A percentile compares a stretch with the other conserved stretches of the same genome.
Evolutionary conservation across 1,140 invertebrate species (phyloP).

Genomic region (Neomicropteryx cornuta): DNA sequence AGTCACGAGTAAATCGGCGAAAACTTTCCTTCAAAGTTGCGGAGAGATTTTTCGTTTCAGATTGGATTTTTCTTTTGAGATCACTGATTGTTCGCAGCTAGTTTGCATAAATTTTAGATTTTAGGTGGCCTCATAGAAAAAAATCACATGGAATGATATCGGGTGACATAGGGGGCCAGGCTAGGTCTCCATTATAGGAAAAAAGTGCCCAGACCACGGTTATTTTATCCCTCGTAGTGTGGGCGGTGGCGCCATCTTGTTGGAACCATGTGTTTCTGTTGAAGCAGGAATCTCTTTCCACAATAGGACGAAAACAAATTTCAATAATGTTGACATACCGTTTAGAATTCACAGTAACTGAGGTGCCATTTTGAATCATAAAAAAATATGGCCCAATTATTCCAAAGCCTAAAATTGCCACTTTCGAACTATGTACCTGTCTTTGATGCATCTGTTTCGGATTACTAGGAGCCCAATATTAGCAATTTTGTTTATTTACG

Average conservation of each 20-base stretch:
- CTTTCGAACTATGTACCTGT: slow-evolving; percentile 20
- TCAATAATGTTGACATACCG: slow-evolving; percentile 11
- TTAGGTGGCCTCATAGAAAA: slow-evolving; percentile 26
- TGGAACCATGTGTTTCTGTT: slow-evolving; percentile 21
- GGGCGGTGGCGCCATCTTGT: slow-evolving; percentile 29
- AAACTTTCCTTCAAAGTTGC: no score
- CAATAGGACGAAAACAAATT: slow-evolving; percentile 10
- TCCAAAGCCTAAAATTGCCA: slow-evolving; percentile 15
- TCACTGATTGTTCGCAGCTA: slow-evolving; percentile 1
- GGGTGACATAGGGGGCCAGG: slow-evolving; percentile 28
- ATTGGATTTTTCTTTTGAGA: no score
- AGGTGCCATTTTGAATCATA: slow-evolving; percentile 10
- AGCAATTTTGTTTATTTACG: slow-evolving; percentile 23
- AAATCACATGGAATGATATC: slow-evolving; percentile 25
- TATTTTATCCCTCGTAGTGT: slow-evolving; percentile 19
- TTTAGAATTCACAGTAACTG: slow-evolving; percentile 9
- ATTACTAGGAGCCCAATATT: slow-evolving; percentile 18
- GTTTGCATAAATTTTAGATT: slow-evolving; percentile 17
- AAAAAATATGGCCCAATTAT: slow-evolving; percentile 18
- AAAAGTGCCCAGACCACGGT: slow-evolving; percentile 18
- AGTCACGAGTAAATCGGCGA: no score
- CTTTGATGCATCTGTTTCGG: slow-evolving; percentile 19
- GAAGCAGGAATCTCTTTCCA: slow-evolving; percentile 8
- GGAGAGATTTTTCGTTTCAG: slow-evolving; percentile 9
- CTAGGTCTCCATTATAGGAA: slow-evolving; percentile 19